Conservation (phyloP, 2,888 invertebrate genomes). For the Antheraea yamamai region DNA sequence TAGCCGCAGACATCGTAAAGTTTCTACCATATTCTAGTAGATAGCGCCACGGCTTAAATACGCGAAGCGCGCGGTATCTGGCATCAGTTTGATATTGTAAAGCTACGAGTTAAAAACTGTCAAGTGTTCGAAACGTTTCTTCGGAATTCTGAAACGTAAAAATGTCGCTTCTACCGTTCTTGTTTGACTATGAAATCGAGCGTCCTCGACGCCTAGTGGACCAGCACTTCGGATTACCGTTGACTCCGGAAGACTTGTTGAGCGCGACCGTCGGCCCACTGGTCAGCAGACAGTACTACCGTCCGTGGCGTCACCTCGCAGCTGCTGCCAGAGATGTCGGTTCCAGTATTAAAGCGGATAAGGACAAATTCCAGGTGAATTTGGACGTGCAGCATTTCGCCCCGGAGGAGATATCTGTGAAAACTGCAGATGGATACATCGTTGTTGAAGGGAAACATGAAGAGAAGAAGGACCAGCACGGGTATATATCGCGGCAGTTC, state of each 20-base stretch:
- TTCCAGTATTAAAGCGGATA: constrained; percentile 78
- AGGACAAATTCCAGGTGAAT: constrained; percentile 79
- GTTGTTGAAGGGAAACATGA: constrained; percentile 91
- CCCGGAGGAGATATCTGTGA: constrained; percentile 89
- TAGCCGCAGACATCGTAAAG: constrained; percentile 50
- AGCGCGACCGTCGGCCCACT: constrained; percentile 46
- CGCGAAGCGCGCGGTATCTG: constrained; percentile 36
- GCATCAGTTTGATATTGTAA: constrained; percentile 52
- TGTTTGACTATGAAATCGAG: constrained; percentile 63
- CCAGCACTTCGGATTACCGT: constrained; percentile 79
- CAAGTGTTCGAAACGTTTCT: constrained; percentile 22
- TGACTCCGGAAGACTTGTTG: constrained; percentile 76
- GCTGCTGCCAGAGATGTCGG: constrained; percentile 76
- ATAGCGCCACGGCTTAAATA: constrained; percentile 51
- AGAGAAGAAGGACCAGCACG: constrained; percentile 88
- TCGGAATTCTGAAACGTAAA: constrained; percentile 28
- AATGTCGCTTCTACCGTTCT: constrained; percentile 80
- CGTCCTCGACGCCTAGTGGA: constrained; percentile 74
- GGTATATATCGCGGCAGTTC: constrained; percentile 86
- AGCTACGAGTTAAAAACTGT: constrained; percentile 28
- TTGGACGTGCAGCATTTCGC: constrained; percentile 89
- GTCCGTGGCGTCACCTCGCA: constrained; percentile 72
- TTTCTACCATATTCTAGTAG: constrained; percentile 53
- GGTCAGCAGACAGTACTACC: constrained; percentile 61
- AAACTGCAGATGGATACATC: constrained; percentile 87